Evolutionary conservation across 2,113 vertebrate genomes (phyloP).

Genomic region (Chroicocephalus ridibundus): DNA sequence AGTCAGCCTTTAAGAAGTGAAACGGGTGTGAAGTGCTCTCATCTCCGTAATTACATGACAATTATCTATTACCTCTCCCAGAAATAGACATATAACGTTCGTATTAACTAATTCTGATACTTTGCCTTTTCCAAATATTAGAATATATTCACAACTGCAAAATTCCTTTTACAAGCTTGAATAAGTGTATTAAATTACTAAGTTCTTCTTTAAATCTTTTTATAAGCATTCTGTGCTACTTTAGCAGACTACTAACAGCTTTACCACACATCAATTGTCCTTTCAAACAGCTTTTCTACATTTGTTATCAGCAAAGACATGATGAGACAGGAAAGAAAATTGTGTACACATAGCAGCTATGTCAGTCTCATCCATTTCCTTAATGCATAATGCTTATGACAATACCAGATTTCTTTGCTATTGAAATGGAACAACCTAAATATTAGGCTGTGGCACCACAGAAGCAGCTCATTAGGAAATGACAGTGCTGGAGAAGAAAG

Average conservation of each 20-base stretch:
- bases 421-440: background rate
- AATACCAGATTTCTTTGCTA: background rate
- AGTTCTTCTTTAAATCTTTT: background rate
- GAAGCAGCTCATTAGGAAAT: background rate
- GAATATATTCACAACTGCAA: background rate
- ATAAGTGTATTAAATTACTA: background rate
- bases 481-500: background rate
- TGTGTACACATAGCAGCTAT: background rate
- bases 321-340: background rate
- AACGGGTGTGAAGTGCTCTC: background rate
- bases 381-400: background rate
- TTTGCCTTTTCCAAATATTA: background rate
- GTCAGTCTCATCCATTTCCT: background rate
- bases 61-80: background rate
- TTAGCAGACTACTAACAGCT: background rate
- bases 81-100: background rate
- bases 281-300: background rate
- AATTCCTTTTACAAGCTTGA: background rate
- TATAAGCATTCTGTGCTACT: background rate
- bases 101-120: background rate
- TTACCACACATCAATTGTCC: background rate
- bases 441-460: background rate
- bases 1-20: background rate
- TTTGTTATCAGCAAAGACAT: slow-evolving; percentile 1
- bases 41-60: background rate